A percentile compares a stretch with the other conserved stretches of the same genome.
Conservation (phyloP, 2,113 vertebrate genomes). For the Collichthys lucidus region DNA sequence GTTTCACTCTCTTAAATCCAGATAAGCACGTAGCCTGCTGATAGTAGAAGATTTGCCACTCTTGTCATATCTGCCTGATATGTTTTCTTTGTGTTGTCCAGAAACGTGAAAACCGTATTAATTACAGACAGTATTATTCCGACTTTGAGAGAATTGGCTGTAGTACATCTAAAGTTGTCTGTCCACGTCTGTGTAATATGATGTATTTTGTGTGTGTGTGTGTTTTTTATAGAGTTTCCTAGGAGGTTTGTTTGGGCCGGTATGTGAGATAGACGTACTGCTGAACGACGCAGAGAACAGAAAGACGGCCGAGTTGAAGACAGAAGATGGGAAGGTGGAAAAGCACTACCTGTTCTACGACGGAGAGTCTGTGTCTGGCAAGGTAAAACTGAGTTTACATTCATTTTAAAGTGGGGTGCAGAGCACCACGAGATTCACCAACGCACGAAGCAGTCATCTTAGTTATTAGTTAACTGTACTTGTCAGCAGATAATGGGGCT, state of each 20-base stretch:
- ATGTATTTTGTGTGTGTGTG: background rate
- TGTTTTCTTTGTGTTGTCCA: background rate
- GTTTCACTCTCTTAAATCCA: background rate
- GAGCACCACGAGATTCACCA: background rate
- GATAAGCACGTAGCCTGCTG: background rate
- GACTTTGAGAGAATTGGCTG: background rate
- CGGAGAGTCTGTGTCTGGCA: slow-evolving; percentile 98
- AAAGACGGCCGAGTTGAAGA: slow-evolving; percentile 97
- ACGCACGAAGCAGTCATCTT: background rate
- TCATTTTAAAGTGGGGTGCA: background rate
- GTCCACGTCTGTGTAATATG: background rate
- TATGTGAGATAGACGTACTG: slow-evolving; percentile 96
- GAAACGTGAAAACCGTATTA: background rate
- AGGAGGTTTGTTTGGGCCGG: slow-evolving; percentile 94
- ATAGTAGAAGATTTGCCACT: background rate
- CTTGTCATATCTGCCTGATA: background rate
- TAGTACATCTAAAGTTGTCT: background rate
- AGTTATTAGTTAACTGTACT: background rate
- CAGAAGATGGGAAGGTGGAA: slow-evolving; percentile 97
- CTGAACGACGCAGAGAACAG: slow-evolving; percentile 97
- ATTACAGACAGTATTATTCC: too few relatives aligned
- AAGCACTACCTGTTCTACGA: slow-evolving; percentile 99
- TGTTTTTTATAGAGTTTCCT: slow-evolving; percentile 92
- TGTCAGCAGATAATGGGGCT: background rate
- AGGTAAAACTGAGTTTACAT: slow-evolving; percentile 84